These are phyloP conservation scores for Coendou prehensilis DNA, from an alignment of 2,797 vertebrate genomes.

Conservation along the genomic window DNA sequence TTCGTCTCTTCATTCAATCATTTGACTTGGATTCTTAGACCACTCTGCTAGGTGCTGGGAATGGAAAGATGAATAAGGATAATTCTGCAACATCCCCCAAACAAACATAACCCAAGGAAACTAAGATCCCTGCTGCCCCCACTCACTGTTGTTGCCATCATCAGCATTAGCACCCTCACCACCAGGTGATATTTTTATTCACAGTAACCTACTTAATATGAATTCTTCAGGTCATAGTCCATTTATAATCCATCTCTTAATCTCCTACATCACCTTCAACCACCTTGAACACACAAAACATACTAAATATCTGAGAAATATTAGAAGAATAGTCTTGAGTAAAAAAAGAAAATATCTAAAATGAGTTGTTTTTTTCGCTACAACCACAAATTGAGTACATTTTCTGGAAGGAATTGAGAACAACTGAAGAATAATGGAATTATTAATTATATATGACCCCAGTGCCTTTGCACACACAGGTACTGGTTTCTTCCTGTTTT, in stretches of 20 bases:
- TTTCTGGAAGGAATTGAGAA: background rate
- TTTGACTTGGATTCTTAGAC: background rate
- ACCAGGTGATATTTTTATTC: background rate
- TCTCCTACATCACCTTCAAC: background rate
- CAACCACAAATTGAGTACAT: background rate
- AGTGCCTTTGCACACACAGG: background rate
- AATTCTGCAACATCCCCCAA: background rate
- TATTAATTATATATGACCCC: background rate
- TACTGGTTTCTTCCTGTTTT: background rate
- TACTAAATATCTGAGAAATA: background rate
- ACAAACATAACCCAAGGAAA: background rate
- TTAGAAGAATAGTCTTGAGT: background rate
- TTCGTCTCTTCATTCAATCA: background rate
- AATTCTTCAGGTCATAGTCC: background rate
- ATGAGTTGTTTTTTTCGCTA: background rate
- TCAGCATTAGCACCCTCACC: rapidly evolving
- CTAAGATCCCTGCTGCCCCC: background rate
- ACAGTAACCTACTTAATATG: background rate
- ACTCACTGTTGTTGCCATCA: rapidly evolving
- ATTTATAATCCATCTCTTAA: background rate
- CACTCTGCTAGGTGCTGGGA: background rate
- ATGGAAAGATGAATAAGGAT: background rate
- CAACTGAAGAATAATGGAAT: background rate
- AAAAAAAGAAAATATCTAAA: background rate
- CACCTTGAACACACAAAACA: background rate